These are phyloP conservation scores for Lepidocyrtoides sp. DNA, from an alignment of 2,888 invertebrate species.

Conservation along the genomic window DNA sequence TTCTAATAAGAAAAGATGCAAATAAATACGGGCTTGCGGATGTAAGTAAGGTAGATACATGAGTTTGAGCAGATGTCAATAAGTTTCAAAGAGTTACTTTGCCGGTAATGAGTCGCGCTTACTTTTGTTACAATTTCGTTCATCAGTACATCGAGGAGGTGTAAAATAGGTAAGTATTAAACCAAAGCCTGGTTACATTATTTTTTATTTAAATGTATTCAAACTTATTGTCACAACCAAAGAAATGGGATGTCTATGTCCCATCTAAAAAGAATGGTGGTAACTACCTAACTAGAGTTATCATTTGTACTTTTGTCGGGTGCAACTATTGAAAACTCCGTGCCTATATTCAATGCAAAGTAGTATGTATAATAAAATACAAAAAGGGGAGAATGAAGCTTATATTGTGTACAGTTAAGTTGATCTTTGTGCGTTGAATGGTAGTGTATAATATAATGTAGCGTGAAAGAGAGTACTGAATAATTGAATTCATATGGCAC, in stretches of 20 bases:
- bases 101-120: not conserved
- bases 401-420: slow-evolving; percentile 60
- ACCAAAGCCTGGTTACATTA: not conserved
- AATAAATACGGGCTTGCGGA: not conserved
- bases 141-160: not conserved
- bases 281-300: slow-evolving; percentile 57
- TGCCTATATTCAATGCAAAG: not conserved
- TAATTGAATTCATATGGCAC: slow-evolving; percentile 24
- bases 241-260: too few relatives aligned
- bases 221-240: not conserved
- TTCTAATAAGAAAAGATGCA: slow-evolving; percentile 14
- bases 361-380: slow-evolving; percentile 33
- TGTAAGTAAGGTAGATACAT: too few relatives aligned
- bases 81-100: not conserved
- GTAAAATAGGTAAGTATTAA: not conserved
- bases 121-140: not conserved
- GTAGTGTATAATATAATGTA: not conserved
- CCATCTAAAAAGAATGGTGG: too few relatives aligned
- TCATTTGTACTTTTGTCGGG: slow-evolving; percentile 49
- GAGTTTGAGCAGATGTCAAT: slow-evolving; percentile 17
- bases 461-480: slow-evolving; percentile 26
- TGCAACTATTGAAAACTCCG: slow-evolving; percentile 51
- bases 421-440: slow-evolving; percentile 33
- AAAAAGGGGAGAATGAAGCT: slow-evolving; percentile 26
- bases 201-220: not conserved